Evolutionary conservation across 2,888 invertebrate genomes (phyloP).

Genomic region (Mesochorus sp.): DNA sequence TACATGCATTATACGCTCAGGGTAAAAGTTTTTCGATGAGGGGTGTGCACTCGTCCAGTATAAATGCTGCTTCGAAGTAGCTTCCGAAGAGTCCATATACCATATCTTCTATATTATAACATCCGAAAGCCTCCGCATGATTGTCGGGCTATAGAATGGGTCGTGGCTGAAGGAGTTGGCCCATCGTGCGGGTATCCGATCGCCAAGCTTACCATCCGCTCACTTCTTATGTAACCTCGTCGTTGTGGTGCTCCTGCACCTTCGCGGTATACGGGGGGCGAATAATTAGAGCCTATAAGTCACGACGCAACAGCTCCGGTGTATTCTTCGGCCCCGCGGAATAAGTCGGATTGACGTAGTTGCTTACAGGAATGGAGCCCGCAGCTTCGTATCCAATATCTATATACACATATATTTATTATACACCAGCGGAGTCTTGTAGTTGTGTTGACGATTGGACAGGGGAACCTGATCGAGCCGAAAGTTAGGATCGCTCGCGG

Average conservation of each 20-base stretch:
- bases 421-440: neutral
- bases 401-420: neutral
- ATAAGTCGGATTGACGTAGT: constrained; percentile 62
- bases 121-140: constrained; percentile 53
- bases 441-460: constrained; percentile 59
- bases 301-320: constrained; percentile 76
- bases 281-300: constrained; percentile 82
- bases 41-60: constrained; percentile 56
- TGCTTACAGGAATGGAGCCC: constrained; percentile 59
- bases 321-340: constrained; percentile 56
- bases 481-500: constrained; percentile 74
- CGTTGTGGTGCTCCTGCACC: no score
- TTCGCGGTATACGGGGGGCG: no score
- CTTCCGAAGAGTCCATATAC: constrained; percentile 33
- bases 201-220: constrained; percentile 51
- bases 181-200: constrained; percentile 45
- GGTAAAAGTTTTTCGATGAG: constrained; percentile 45
- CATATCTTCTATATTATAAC: constrained; percentile 46
- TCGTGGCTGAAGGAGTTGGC: constrained; percentile 37
- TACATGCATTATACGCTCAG: constrained; percentile 25
- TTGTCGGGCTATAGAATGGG: constrained; percentile 33
- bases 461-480: constrained; percentile 54
- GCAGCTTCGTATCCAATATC: constrained; percentile 31
- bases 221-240: constrained; percentile 45
- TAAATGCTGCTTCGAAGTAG: constrained; percentile 45